Conservation (phyloP, 2,113 vertebrate genomes). For the Calonectris borealis region DNA sequence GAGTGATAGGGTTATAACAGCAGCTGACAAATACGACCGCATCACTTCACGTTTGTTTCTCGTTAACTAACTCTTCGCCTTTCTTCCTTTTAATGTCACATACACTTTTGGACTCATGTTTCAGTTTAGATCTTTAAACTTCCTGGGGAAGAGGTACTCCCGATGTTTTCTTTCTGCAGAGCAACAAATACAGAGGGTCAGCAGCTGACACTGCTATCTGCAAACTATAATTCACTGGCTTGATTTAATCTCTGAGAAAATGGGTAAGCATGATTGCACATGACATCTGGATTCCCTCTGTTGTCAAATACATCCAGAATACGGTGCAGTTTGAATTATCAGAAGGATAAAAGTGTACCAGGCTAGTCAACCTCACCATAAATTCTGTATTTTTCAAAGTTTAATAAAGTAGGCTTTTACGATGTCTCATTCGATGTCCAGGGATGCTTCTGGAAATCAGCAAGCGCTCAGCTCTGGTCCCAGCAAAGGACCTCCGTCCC, state of each 20-base stretch:
- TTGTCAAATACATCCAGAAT: not conserved
- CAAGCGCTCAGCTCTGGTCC: not conserved
- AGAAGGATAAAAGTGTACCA: not conserved
- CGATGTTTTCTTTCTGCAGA: not conserved
- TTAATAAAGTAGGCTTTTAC: not conserved
- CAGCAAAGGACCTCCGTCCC: not conserved
- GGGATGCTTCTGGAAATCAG: not conserved
- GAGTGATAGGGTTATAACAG: not conserved
- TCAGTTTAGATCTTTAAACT: not conserved
- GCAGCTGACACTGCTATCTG: not conserved
- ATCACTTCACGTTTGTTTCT: not conserved
- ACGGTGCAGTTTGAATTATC: not conserved
- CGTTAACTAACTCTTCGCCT: not conserved
- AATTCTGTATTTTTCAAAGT: not conserved
- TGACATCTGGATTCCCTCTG: not conserved
- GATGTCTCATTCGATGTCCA: accelerated
- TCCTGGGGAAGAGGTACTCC: not conserved
- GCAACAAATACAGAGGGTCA: not conserved
- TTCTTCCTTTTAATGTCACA: not conserved
- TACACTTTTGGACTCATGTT: not conserved
- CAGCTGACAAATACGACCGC: conserved; percentile 5
- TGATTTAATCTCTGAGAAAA: not conserved
- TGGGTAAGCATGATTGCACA: not conserved
- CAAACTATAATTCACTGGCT: not conserved
- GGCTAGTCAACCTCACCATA: accelerated